Evolutionary conservation across 2,113 vertebrate species (phyloP).

Genomic region (Mobula birostris): DNA sequence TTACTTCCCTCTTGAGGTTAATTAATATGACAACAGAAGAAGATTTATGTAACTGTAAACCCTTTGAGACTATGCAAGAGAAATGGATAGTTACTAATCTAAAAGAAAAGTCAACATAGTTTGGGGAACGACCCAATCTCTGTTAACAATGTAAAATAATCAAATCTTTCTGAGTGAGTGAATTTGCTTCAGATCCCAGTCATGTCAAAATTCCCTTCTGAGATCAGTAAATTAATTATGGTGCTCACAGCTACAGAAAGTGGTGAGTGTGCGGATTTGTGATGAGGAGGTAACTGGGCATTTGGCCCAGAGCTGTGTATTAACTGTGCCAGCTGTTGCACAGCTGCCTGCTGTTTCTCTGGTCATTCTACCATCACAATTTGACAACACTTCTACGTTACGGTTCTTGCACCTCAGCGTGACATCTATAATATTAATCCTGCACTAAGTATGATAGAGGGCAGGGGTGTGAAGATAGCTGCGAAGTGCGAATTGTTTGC

Average conservation of each 20-base stretch:
- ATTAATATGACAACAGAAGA: not conserved
- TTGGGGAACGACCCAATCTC: not conserved
- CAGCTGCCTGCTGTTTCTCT: conserved; percentile 13
- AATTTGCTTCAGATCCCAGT: conserved; percentile 31
- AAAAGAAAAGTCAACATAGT: not conserved
- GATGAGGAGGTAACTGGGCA: not conserved
- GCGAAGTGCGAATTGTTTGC: no score
- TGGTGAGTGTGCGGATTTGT: not conserved
- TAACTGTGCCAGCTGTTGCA: conserved; percentile 14
- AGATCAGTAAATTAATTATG: conserved; percentile 40
- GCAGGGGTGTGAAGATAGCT: not conserved
- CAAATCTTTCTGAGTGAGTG: not conserved
- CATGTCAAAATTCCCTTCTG: conserved; percentile 31
- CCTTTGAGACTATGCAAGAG: not conserved
- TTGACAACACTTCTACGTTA: not conserved
- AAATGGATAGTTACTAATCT: conserved; percentile 18
- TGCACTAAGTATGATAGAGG: not conserved
- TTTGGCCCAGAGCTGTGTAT: conserved; percentile 28
- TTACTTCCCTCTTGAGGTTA: conserved; percentile 15
- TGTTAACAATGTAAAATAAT: conserved; percentile 9
- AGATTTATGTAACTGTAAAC: conserved; percentile 18
- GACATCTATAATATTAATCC: not conserved
- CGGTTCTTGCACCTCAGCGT: not conserved
- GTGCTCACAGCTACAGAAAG: conserved; percentile 27
- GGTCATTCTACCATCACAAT: not conserved